Evolutionary conservation across 2,113 vertebrate genomes (phyloP), one percentile per base, ranked within the genome.

Genomic region (Indicator maculatus): DNA sequence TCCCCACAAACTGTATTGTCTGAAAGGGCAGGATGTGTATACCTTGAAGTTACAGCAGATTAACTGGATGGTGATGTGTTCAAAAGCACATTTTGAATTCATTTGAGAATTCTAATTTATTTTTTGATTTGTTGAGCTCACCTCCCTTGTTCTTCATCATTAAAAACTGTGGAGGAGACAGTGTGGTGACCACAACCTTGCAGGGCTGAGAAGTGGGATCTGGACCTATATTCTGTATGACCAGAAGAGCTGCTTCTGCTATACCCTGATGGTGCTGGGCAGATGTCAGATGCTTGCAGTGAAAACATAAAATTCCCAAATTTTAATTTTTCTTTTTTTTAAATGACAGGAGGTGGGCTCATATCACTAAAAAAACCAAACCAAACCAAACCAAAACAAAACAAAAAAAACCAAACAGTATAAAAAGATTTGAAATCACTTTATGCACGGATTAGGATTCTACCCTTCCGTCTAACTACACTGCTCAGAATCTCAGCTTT

Each of bases 221-320:
- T 70, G 41, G 2, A 6, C 30, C 14, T 24, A 0, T 21, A 12
- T 2, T 1, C 20, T 31, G 4, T 36, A 8, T 0, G 0, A 52
- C 55, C 56, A 45, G 28, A 44, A 24, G 30, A 56, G 16, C 27
- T 55, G 38, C n/a, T 70, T 67, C 78, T 83, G 64, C 61, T 63
- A 7, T 17, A 16, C 24, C 27, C 33, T n/a, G 19, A 36, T 10
- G 45, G 26, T 16, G 9, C 52, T 60, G 53, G 33, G 31, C 58
- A 75, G 56, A 45, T 55, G 30, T 26, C 39, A 50, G 45, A 50
- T 4, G 8, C 24, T 39, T 85, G 38, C 21, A 67, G 26, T 20
- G 44, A 73, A 85, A 93, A 55, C 26, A 85, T 14, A 89, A 45
- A 21, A 55, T 63, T 78, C 58, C 24, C 27, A 36, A 1, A 63